phyloP scores from a whole-genome alignment of 92 coral and sea anemone species.

The Nematostella vectensis region DNA sequence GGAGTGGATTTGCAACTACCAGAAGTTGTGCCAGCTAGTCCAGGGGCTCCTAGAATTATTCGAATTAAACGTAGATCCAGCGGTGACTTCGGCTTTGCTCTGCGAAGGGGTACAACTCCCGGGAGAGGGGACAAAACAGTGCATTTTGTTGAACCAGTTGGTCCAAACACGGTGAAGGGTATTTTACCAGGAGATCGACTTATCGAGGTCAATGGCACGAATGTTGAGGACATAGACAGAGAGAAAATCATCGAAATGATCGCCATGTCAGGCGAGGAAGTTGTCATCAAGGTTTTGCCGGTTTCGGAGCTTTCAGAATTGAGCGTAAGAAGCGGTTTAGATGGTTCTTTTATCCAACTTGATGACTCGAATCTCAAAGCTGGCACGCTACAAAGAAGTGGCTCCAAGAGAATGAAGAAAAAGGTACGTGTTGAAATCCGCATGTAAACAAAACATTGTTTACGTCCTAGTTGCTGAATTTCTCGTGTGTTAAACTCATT shows the following conservation, averaged over 20 bases:
- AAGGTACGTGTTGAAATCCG: slow-evolving; percentile 38
- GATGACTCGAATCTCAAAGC: slow-evolving; percentile 88
- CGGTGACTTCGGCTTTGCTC: slow-evolving; percentile 97
- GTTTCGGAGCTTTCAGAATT: slow-evolving; percentile 91
- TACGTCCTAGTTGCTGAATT: background rate
- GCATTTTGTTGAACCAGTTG: slow-evolving; percentile 89
- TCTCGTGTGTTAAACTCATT: slow-evolving; percentile 2
- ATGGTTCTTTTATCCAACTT: slow-evolving; percentile 81
- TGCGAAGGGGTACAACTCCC: slow-evolving; percentile 74
- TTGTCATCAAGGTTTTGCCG: slow-evolving; percentile 84
- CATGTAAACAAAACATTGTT: slow-evolving; percentile 3
- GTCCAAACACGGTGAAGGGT: slow-evolving; percentile 53
- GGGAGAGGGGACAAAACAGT: slow-evolving; percentile 65
- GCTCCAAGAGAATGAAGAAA: slow-evolving; percentile 91
- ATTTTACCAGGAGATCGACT: slow-evolving; percentile 89
- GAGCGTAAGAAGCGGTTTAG: slow-evolving; percentile 90
- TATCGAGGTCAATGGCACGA: slow-evolving; percentile 85
- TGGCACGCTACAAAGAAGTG: slow-evolving; percentile 93
- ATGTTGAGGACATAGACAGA: slow-evolving; percentile 72
- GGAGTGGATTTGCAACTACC: slow-evolving; percentile 88
- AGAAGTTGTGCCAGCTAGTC: slow-evolving; percentile 74
- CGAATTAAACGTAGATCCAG: slow-evolving; percentile 64
- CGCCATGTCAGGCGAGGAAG: slow-evolving; percentile 87
- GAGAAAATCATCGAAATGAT: slow-evolving; percentile 94
- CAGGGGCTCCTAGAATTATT: slow-evolving; percentile 72